Conservation (phyloP, 1,140 invertebrate species). For the Leguminivora glycinivorella region DNA sequence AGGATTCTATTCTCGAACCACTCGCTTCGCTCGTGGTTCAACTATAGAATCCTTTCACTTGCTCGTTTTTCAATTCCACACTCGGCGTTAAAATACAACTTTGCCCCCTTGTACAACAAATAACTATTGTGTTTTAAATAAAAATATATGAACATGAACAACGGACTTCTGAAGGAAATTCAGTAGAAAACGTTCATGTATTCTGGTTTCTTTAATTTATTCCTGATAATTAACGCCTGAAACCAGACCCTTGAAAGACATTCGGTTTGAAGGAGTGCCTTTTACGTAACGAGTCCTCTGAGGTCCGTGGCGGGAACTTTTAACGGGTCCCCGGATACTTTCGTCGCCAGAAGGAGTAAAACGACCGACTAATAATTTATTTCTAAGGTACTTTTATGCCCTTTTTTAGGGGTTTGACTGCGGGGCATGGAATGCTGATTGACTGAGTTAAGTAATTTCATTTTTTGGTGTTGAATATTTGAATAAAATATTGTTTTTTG, state of each 20-base stretch:
- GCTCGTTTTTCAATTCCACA: too few relatives aligned
- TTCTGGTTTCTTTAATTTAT: not conserved
- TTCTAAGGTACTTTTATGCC: slow-evolving; percentile 9
- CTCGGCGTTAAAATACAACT: too few relatives aligned
- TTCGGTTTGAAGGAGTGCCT: not conserved
- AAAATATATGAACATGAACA: too few relatives aligned
- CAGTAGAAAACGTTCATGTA: too few relatives aligned
- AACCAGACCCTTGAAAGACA: not conserved
- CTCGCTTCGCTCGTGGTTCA: too few relatives aligned
- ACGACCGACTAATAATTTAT: slow-evolving; percentile 16
- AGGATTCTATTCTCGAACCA: too few relatives aligned
- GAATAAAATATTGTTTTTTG: not conserved
- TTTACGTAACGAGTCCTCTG: not conserved
- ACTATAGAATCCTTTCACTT: too few relatives aligned
- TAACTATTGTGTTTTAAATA: too few relatives aligned
- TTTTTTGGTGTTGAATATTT: not conserved
- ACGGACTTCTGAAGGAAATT: too few relatives aligned
- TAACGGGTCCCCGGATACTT: not conserved
- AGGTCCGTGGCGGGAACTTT: not conserved
- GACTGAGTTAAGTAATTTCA: not conserved
- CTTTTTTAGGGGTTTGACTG: not conserved
- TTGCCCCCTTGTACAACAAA: too few relatives aligned
- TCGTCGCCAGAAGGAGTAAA: not conserved
- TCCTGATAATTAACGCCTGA: not conserved
- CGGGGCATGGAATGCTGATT: not conserved